Evolutionary conservation across 2,888 invertebrate species (phyloP), one percentile per base, ranked within the genome.

Genomic region (Orthosia incerta): DNA sequence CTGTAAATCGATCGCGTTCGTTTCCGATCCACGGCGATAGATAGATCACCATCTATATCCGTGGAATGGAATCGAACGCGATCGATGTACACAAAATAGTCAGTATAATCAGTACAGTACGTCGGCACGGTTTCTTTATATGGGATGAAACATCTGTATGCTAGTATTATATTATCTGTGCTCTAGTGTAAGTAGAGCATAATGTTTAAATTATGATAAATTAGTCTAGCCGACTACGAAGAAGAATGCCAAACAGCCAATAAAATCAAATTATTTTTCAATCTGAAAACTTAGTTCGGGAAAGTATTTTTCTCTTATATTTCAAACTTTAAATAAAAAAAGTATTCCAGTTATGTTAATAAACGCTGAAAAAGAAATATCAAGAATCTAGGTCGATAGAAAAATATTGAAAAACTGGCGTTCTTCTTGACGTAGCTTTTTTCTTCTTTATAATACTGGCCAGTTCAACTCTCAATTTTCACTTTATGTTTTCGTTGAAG

Each of bases 341-440:
- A 39, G 13, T 48, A 13, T n/a, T 39, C 39, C 7, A 39, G 11
- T 3, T 20, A 18, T 45, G 20, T 55, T 76, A 65, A n/a, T 50
- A 46, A 77, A 59, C 11, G n/a, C n/a, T 69, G 23, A 45, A 53
- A 71, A 79, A 50, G 50, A 31, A 45, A 71, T 71, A 71, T 61
- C 45, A 20, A 70, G 18, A 13, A 26, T 48, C 26, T 45, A 50
- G 53, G 48, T 18, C 39, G 55, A 26, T 3, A 51, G 45, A 61
- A 62, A 55, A 73, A 57, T 55, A 57, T 60, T 46, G 26, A 79
- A 60, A 56, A 72, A 23, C 55, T 16, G 50, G 16, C 20, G n/a
- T 62, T 79, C 11, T 39, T 50, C 50, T n/a, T 13, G 11, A 3
- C n/a, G 18, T 4, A 5, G 12, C n/a, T 31, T 59, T 76, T 59